A percentile compares a stretch with the other conserved stretches of the same genome.
phyloP scores from a whole-genome alignment of 2,888 invertebrate genomes.

The Metacarcinus magister region DNA sequence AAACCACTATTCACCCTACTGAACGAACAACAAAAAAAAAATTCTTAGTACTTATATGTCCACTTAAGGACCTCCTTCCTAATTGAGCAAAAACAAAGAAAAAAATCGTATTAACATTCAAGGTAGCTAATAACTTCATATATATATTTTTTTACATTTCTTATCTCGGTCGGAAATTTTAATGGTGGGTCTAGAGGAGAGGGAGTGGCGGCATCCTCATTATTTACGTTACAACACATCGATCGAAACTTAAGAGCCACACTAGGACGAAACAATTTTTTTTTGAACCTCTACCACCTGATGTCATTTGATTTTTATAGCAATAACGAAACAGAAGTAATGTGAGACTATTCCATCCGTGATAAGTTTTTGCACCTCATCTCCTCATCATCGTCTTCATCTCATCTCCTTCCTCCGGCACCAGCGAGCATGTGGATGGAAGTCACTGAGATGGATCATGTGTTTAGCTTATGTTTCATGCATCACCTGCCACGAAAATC shows the following conservation, averaged over 20 bases:
- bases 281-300: not conserved
- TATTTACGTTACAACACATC: not conserved
- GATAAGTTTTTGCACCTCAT: not conserved
- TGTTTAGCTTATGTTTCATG: not conserved
- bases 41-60: not conserved
- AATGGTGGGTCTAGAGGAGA: not conserved
- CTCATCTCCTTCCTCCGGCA: not conserved
- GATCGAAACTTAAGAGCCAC: not conserved
- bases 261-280: not conserved
- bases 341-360: not conserved
- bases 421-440: not conserved
- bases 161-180: not conserved
- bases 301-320: not conserved
- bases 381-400: not conserved
- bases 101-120: not conserved
- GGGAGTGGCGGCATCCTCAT: not conserved
- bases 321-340: not conserved
- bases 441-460: not conserved
- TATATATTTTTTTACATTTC: not conserved
- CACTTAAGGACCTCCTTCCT: not conserved
- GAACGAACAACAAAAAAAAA: not conserved
- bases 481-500: not conserved
- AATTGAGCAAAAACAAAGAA: not conserved
- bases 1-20: not conserved
- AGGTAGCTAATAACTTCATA: not conserved